These are phyloP conservation scores for Larimichthys crocea DNA, from an alignment of 2,113 vertebrate species.

Conservation along the genomic window DNA sequence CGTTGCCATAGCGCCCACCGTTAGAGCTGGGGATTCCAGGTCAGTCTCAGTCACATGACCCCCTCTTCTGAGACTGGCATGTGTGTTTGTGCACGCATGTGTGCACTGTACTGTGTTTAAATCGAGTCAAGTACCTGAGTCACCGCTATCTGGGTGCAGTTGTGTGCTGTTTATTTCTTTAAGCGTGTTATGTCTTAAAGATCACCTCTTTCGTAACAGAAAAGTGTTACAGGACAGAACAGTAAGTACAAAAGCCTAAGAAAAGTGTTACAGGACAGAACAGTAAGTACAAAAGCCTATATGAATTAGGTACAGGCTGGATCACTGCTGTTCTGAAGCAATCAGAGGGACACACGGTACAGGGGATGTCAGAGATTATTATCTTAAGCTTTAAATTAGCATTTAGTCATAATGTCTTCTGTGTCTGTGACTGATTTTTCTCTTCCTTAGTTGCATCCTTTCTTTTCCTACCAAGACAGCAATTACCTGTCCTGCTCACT, in stretches of 20 bases:
- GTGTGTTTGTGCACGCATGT: constrained; percentile 14
- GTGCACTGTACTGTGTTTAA: not conserved
- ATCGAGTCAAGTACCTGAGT: not conserved
- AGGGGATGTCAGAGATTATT: not conserved
- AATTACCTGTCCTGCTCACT: constrained; percentile 16
- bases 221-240: not conserved
- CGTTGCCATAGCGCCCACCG: constrained; percentile 62
- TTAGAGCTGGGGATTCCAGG: constrained; percentile 53
- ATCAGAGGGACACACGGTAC: not conserved
- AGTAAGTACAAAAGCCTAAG: not conserved
- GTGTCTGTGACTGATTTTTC: not conserved
- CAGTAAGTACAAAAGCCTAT: not conserved
- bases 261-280: not conserved
- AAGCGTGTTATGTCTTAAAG: not conserved
- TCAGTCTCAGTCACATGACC: constrained; percentile 58
- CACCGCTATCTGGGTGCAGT: not conserved
- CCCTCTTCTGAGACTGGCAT: constrained; percentile 30
- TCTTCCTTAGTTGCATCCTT: too few relatives aligned
- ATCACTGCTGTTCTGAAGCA: not conserved
- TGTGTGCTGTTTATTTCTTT: not conserved
- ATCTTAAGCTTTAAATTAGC: not conserved
- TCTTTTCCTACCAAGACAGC: not conserved
- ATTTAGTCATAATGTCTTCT: not conserved
- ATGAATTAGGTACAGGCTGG: not conserved
- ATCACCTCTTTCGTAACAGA: not conserved